A percentile compares a stretch with the other conserved stretches of the same genome.
Conservation (phyloP, 2,797 vertebrate genomes). For the Bryconaethiops microstoma region DNA sequence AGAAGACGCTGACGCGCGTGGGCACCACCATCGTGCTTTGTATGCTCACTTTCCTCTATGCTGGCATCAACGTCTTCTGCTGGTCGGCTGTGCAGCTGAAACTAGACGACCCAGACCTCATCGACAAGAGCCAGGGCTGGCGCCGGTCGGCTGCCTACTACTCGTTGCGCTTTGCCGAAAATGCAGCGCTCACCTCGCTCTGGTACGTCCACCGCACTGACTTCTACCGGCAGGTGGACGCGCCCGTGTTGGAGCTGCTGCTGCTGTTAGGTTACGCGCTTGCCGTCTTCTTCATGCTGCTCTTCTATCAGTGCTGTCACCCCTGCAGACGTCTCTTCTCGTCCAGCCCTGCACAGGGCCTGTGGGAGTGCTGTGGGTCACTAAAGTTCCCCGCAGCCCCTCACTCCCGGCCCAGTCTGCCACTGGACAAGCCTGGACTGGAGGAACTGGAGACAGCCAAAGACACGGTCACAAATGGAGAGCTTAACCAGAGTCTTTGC, state of each 20-base stretch:
- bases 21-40: constrained; percentile 92
- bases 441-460: constrained; percentile 65
- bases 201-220: constrained; percentile 93
- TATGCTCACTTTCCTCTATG: constrained; percentile 93
- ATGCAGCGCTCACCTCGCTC: constrained; percentile 86
- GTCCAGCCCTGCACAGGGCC: constrained; percentile 83
- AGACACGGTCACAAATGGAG: constrained; percentile 68
- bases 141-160: constrained; percentile 90
- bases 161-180: constrained; percentile 90
- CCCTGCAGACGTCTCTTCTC: constrained; percentile 94
- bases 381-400: constrained; percentile 74
- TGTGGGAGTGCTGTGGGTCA: constrained; percentile 81
- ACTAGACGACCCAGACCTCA: constrained; percentile 90
- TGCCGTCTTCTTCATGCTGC: constrained; percentile 92
- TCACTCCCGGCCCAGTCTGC: constrained; percentile 56
- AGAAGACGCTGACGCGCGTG: constrained; percentile 89
- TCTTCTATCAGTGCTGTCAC: constrained; percentile 97
- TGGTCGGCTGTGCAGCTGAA: constrained; percentile 96
- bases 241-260: constrained; percentile 87
- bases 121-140: constrained; percentile 95
- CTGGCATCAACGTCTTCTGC: constrained; percentile 98
- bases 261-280: constrained; percentile 86
- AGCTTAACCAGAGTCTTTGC: constrained; percentile 67
- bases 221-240: constrained; percentile 84
- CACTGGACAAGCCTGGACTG: constrained; percentile 61